Percentiles rank a stretch among this genome's conserved stretches.
Evolutionary conservation across 2,797 vertebrate genomes (phyloP).

Genomic region (Manis javanica): DNA sequence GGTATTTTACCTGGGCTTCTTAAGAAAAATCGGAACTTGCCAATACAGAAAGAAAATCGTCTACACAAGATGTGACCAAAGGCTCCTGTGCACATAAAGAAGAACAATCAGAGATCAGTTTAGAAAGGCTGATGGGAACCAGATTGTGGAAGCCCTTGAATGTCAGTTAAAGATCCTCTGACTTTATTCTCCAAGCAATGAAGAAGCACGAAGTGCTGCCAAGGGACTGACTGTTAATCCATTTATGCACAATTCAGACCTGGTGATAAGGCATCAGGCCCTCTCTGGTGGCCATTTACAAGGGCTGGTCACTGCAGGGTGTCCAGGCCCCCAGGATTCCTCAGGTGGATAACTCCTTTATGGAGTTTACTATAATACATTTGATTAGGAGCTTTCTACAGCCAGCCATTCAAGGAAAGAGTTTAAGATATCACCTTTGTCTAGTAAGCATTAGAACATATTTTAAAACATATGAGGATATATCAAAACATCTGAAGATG

Average conservation of each 20-base stretch:
- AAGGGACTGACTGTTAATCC: background rate
- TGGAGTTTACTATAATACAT: background rate
- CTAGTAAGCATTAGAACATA: conserved; percentile 59
- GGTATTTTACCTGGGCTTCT: background rate
- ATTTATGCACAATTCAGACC: rapidly evolving
- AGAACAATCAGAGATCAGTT: background rate
- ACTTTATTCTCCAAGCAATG: background rate
- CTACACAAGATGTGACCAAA: background rate
- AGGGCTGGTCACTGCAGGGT: background rate
- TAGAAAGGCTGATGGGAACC: background rate
- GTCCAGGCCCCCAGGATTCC: background rate
- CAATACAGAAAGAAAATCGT: background rate
- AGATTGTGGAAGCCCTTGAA: background rate
- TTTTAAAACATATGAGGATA: conserved; percentile 70
- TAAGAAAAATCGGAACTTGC: background rate
- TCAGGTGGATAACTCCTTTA: background rate
- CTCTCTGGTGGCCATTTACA: background rate
- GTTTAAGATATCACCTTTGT: conserved; percentile 55
- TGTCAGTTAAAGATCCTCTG: background rate
- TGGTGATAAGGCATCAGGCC: background rate
- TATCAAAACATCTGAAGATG: conserved; percentile 73
- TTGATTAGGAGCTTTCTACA: background rate
- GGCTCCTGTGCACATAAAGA: background rate
- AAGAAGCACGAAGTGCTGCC: background rate
- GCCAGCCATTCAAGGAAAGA: background rate